A percentile compares a stretch with the other conserved stretches of the same genome.
phyloP scores from a whole-genome alignment of 2,888 invertebrate genomes.

The Trachelus stipa region DNA sequence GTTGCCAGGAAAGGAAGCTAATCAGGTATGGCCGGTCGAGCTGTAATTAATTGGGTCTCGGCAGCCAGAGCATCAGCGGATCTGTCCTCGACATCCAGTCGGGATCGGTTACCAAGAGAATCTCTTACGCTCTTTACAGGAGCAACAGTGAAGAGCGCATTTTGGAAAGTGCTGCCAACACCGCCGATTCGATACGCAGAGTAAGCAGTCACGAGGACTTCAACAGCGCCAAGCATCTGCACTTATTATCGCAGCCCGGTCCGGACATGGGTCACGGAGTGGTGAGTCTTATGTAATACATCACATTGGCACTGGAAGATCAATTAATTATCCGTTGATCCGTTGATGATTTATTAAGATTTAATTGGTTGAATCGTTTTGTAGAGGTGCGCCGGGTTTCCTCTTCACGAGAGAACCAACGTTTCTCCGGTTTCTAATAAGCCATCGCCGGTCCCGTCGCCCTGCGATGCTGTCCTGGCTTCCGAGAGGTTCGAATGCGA shows the following conservation, averaged over 20 bases:
- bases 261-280: slow-evolving; percentile 65
- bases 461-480: slow-evolving; percentile 54
- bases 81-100: no score
- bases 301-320: background rate
- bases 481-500: slow-evolving; percentile 69
- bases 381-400: slow-evolving; percentile 58
- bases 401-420: slow-evolving; percentile 62
- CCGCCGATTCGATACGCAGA: slow-evolving; percentile 66
- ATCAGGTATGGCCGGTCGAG: slow-evolving; percentile 48
- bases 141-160: slow-evolving; percentile 64
- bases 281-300: slow-evolving; percentile 44
- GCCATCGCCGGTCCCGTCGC: slow-evolving; percentile 52
- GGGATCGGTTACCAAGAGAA: no score
- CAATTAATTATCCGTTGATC: no score
- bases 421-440: slow-evolving; percentile 59
- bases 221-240: slow-evolving; percentile 59
- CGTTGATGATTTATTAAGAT: no score
- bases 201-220: slow-evolving; percentile 77
- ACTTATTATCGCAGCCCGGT: slow-evolving; percentile 54
- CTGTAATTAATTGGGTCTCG: slow-evolving; percentile 16
- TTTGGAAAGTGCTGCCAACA: slow-evolving; percentile 48
- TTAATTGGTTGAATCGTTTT: no score
- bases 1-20: slow-evolving; percentile 63
- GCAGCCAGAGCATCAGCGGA: background rate
- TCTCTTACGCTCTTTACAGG: slow-evolving; percentile 32